Conservation (phyloP, 1,140 invertebrate species). For the Bombus confusus region DNA sequence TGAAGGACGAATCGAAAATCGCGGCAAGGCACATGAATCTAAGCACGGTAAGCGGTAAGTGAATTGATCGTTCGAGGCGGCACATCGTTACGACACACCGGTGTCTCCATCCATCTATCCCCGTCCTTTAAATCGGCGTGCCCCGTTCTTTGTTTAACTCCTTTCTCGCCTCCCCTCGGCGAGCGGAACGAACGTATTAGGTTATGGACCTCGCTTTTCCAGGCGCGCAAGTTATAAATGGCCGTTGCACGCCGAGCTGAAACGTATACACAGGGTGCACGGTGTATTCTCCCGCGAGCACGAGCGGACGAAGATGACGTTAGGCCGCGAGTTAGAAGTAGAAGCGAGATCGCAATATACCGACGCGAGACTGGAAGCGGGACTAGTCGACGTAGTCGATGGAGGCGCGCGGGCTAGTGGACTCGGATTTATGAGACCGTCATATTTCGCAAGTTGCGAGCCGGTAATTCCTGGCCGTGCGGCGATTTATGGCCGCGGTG, state of each 20-base stretch:
- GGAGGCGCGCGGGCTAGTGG: constrained; percentile 72
- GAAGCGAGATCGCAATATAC: constrained; percentile 26
- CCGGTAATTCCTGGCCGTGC: constrained; percentile 81
- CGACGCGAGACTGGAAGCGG: constrained; percentile 62
- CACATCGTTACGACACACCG: constrained; percentile 55
- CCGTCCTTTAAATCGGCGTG: constrained; percentile 57
- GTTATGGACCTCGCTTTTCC: constrained; percentile 73
- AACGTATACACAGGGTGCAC: constrained; percentile 61
- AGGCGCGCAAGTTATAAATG: constrained; percentile 73
- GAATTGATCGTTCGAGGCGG: constrained; percentile 53
- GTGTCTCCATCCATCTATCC: constrained; percentile 52
- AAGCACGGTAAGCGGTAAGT: constrained; percentile 36
- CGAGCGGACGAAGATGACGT: constrained; percentile 35
- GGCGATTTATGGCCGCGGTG: constrained; percentile 81
- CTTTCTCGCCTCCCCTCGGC: constrained; percentile 63
- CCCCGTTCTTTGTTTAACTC: constrained; percentile 68
- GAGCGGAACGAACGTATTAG: constrained; percentile 70
- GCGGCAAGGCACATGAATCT: constrained; percentile 32
- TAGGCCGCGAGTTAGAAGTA: constrained; percentile 46
- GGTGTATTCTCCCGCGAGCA: constrained; percentile 3
- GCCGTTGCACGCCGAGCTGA: constrained; percentile 68
- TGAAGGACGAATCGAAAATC: constrained; percentile 28
- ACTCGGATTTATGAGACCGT: constrained; percentile 81
- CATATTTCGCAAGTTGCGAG: constrained; percentile 82
- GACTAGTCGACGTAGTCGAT: constrained; percentile 68